A percentile compares a stretch with the other conserved stretches of the same genome.
Conservation (phyloP, 64 coral and sea anemone species). For the Pocillopora verrucosa region DNA sequence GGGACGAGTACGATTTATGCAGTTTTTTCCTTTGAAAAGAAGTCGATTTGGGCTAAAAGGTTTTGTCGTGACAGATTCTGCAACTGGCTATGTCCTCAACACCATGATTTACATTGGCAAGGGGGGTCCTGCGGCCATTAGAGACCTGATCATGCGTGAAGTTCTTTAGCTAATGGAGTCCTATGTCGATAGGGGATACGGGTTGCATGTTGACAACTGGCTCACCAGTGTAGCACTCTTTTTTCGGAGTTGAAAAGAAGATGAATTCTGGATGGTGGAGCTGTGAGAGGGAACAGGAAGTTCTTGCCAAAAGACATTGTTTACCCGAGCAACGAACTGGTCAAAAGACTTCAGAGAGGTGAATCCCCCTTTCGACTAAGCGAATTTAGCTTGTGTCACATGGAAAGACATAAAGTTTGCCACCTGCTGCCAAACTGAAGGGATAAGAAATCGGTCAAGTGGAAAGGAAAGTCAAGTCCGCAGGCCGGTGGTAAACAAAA, state of each 20-base stretch:
- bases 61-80: constrained; percentile 11
- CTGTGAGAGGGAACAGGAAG: constrained; percentile 39
- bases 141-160: constrained; percentile 13
- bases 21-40: constrained; percentile 38
- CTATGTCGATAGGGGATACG: constrained; percentile 22
- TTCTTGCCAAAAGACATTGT: constrained; percentile 48
- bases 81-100: constrained; percentile 33
- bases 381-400: constrained; percentile 14
- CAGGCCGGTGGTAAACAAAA: constrained; percentile 19
- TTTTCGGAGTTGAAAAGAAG: constrained; percentile 25
- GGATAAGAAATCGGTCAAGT: constrained; percentile 22
- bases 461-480: constrained; percentile 20
- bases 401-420: constrained; percentile 39
- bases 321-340: background rate
- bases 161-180: constrained; percentile 4
- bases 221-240: constrained; percentile 37
- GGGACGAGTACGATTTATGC: background rate
- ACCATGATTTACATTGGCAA: constrained; percentile 44
- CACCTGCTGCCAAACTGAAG: constrained; percentile 43
- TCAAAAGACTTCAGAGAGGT: constrained; percentile 10
- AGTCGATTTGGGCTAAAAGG: constrained; percentile 20
- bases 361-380: constrained; percentile 23
- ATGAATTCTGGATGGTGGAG: constrained; percentile 27
- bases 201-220: constrained; percentile 54
- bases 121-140: constrained; percentile 32